These are phyloP conservation scores for Archaeoteleia sp. DNA, from an alignment of 2,888 invertebrate genomes.

Conservation along the genomic window DNA sequence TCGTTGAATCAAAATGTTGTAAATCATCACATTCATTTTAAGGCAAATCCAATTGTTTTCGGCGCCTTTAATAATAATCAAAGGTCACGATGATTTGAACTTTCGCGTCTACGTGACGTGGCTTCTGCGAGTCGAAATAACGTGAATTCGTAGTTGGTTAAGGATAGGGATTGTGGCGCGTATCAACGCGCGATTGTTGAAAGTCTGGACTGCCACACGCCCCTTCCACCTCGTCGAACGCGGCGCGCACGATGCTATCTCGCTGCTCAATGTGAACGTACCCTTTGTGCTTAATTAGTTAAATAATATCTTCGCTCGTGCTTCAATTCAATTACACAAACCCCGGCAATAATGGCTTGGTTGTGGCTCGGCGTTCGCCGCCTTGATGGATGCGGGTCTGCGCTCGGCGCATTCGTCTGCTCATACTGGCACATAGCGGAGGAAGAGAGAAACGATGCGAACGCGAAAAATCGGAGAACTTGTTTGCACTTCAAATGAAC, in stretches of 20 bases:
- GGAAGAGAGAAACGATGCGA: slow-evolving; percentile 18
- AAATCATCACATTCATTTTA: no score
- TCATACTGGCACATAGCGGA: slow-evolving; percentile 42
- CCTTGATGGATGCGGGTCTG: slow-evolving; percentile 70
- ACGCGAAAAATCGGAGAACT: not conserved
- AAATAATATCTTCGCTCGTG: slow-evolving; percentile 74
- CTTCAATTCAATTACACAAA: slow-evolving; percentile 73
- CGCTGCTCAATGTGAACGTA: slow-evolving; percentile 67
- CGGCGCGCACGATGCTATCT: slow-evolving; percentile 48
- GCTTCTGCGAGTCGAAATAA: not conserved
- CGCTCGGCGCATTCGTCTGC: slow-evolving; percentile 45
- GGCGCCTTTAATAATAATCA: not conserved
- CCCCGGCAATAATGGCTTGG: slow-evolving; percentile 70
- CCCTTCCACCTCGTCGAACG: slow-evolving; percentile 8
- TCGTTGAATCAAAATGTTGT: no score
- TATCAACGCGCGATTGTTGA: slow-evolving; percentile 32
- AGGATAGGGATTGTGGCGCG: slow-evolving; percentile 14
- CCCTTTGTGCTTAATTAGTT: slow-evolving; percentile 73
- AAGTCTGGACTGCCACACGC: slow-evolving; percentile 13
- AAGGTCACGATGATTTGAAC: not conserved
- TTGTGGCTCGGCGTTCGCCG: slow-evolving; percentile 65
- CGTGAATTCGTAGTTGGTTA: slow-evolving; percentile 8
- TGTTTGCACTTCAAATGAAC: not conserved
- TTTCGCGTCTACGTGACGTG: not conserved
- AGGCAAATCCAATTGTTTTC: no score